Evolutionary conservation across 2,888 invertebrate species (phyloP).

Genomic region (Scaeva pyrastri): DNA sequence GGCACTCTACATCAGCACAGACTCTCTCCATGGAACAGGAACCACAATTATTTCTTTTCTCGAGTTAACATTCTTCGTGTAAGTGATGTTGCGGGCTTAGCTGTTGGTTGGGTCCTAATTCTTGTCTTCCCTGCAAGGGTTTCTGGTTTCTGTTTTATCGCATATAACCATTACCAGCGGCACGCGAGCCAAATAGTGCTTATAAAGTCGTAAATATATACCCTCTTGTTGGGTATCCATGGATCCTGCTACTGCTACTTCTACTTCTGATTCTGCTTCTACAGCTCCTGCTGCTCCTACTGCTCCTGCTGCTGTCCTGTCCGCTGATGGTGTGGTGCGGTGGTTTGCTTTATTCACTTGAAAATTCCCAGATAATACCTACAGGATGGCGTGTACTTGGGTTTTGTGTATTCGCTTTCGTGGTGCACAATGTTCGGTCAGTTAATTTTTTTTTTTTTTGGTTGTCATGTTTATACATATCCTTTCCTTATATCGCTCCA

Average conservation of each 20-base stretch:
- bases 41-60: constrained; percentile 61
- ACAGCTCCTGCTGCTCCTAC: constrained; percentile 7
- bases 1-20: neutral
- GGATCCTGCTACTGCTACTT: constrained; percentile 10
- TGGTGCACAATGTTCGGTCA: constrained; percentile 31
- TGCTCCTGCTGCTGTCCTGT: neutral
- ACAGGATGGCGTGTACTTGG: constrained; percentile 56
- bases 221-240: constrained; percentile 38
- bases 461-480: neutral
- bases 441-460: constrained; percentile 51
- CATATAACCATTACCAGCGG: constrained; percentile 60
- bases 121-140: constrained; percentile 15
- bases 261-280: neutral
- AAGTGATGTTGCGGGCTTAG: constrained; percentile 27
- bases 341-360: constrained; percentile 58
- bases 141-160: constrained; percentile 55
- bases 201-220: constrained; percentile 72
- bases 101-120: constrained; percentile 40
- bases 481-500: neutral
- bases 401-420: constrained; percentile 22
- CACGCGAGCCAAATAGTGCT: constrained; percentile 63
- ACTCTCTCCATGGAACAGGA: constrained; percentile 36
- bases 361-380: constrained; percentile 61
- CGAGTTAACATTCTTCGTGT: constrained; percentile 56
- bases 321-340: constrained; percentile 11